phyloP scores from a whole-genome alignment of 1,140 invertebrate genomes.

The Micrasema minimum region DNA sequence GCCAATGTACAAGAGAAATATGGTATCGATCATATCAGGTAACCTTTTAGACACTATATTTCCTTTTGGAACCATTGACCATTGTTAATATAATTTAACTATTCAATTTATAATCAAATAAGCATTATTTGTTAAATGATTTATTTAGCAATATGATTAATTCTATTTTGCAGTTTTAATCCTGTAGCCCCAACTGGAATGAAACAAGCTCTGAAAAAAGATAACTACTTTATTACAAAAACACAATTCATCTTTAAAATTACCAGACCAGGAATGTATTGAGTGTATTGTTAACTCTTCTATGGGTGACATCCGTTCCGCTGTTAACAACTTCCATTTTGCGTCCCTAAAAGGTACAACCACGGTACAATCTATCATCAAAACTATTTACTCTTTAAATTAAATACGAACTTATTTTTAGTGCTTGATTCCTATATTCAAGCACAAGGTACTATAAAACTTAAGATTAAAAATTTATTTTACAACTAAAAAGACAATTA shows the following conservation, averaged over 20 bases:
- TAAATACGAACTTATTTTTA: no score
- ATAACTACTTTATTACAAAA: conserved; percentile 68
- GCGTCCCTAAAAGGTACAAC: conserved; percentile 73
- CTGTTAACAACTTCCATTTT: conserved; percentile 78
- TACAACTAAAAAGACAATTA: no score
- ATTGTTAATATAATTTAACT: no score
- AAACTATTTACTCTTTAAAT: no score
- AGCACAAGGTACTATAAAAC: no score
- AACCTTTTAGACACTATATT: conserved; percentile 50
- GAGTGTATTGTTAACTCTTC: conserved; percentile 76
- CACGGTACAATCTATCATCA: no score
- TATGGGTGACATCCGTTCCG: conserved; percentile 76
- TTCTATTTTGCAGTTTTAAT: conserved; percentile 74
- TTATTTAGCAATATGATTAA: no score
- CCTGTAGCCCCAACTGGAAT: conserved; percentile 71
- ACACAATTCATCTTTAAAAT: conserved; percentile 65
- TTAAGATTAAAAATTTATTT: no score
- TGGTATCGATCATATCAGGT: conserved; percentile 73
- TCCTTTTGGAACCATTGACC: no score
- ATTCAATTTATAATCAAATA: no score
- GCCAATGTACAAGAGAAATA: conserved; percentile 69
- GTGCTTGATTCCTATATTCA: no score
- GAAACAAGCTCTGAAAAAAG: conserved; percentile 74
- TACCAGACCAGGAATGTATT: conserved; percentile 67
- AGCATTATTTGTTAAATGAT: no score